Base-by-base conservation (phyloP, 2,797 vertebrate genomes). In the Pempheris klunzingeri region DNA sequence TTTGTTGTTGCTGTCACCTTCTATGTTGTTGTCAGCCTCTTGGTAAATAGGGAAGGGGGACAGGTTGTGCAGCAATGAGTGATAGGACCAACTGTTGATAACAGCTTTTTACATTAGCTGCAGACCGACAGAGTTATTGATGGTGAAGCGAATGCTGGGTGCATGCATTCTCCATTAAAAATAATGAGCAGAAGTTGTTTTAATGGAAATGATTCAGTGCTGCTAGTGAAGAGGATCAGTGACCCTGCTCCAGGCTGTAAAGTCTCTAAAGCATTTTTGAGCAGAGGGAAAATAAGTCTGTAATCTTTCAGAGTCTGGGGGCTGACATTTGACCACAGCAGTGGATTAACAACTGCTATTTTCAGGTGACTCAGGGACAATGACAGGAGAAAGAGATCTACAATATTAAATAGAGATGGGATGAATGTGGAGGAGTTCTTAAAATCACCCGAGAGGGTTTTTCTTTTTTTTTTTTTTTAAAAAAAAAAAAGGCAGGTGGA, bases 401-500 rank as follows among this genome's bases (percentile, higher is more conserved):
- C 59, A 78, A 63, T 44, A 78, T 83, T 72, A 50, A 77, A 71
- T 62, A 71, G 57, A 61, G 65, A 77, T 44, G 66, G 64, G 63
- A 49, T 32, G 44, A 72, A 81, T 53, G 57, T 74, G 57, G 55
- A 75, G 18, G 20, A 43, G 24, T 58, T 85, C n/a, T 86, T 77
- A 65, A 67, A 73, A 82, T 80, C 46, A 81, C 82, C 77, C 80
- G 52, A 62, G 34, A 52, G 66, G 52, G 49, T n/a, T n/a, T n/a
- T n/a, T n/a, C n/a, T n/a, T n/a, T n/a, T n/a, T n/a, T n/a, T n/a
- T n/a, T n/a, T n/a, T n/a, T n/a, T n/a, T n/a, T n/a, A 72, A 50
- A 84, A 71, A 57, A 41, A 71, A 73, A 71, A 78, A 75, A 60
- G 58, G 63, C 74, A 82, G 78, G 84, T 73, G 66, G 67, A 65